phyloP scores from a whole-genome alignment of 2,888 invertebrate species.

The Mystacides longicornis region DNA sequence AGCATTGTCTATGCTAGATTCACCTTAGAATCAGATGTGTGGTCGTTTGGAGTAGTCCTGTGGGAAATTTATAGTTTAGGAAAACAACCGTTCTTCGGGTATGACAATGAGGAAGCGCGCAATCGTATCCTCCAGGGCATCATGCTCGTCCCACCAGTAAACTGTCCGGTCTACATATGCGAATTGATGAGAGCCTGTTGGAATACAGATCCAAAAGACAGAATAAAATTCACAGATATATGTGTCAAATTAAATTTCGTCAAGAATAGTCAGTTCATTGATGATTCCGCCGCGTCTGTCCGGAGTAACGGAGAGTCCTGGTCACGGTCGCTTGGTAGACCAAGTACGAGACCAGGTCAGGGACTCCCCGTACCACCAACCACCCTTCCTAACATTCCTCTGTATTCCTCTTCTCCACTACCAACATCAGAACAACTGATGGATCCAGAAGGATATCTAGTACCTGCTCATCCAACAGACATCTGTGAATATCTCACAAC shows the following conservation, averaged over 20 bases:
- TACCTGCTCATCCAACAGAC: slow-evolving; percentile 49
- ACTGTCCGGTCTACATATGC: slow-evolving; percentile 64
- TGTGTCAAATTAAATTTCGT: slow-evolving; percentile 53
- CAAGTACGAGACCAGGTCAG: slow-evolving; percentile 20
- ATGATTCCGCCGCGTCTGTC: slow-evolving; percentile 11
- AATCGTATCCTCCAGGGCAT: slow-evolving; percentile 74
- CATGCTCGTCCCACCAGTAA: slow-evolving; percentile 70
- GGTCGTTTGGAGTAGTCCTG: slow-evolving; percentile 87
- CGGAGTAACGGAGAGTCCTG: slow-evolving; percentile 7
- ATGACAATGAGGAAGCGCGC: slow-evolving; percentile 80
- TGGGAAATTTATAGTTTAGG: slow-evolving; percentile 93
- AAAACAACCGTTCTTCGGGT: slow-evolving; percentile 89
- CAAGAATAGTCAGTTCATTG: slow-evolving; percentile 28
- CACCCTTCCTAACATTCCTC: slow-evolving; percentile 31
- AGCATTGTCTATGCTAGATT: slow-evolving; percentile 84
- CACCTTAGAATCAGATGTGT: slow-evolving; percentile 85
- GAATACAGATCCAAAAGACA: slow-evolving; percentile 71
- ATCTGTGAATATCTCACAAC: slow-evolving; percentile 51
- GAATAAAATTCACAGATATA: slow-evolving; percentile 66
- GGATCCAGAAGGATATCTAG: slow-evolving; percentile 61
- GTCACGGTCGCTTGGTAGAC: slow-evolving; percentile 7
- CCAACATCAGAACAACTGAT: slow-evolving; percentile 48
- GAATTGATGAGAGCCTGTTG: slow-evolving; percentile 74
- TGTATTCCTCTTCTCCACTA: slow-evolving; percentile 33
- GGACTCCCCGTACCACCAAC: slow-evolving; percentile 30